Evolutionary conservation across 2,113 vertebrate species (phyloP).

Genomic region (Leptodactylus fuscus): DNA sequence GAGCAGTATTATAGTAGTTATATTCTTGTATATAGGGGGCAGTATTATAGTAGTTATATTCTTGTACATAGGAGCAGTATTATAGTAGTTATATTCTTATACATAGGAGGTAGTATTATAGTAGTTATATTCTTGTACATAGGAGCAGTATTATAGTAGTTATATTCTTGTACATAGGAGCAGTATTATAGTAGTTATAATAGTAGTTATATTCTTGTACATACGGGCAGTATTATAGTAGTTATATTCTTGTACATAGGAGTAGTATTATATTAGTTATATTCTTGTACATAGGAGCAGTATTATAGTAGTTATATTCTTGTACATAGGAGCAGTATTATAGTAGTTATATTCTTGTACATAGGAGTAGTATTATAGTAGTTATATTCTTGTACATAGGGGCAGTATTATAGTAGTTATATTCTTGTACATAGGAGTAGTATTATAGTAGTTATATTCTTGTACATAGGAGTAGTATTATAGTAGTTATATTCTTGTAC

Average conservation of each 20-base stretch:
- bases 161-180: not conserved
- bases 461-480: no score
- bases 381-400: no score
- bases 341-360: not conserved
- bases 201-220: not conserved
- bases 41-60: constrained; percentile 14
- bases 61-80: not conserved
- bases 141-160: constrained; percentile 5
- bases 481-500: no score
- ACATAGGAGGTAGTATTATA: no score
- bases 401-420: no score
- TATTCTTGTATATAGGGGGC: not conserved
- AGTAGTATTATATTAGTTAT: not conserved
- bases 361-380: constrained; percentile 7
- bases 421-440: not conserved
- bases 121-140: not conserved
- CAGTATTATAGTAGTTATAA: constrained; percentile 1
- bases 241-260: constrained; percentile 1
- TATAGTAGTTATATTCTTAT: constrained; percentile 6
- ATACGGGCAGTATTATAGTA: constrained; percentile 7
- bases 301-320: constrained; percentile 6
- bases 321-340: not conserved
- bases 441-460: not conserved
- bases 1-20: not conserved
- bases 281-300: not conserved